Evolutionary conservation across 2,113 vertebrate species (phyloP).

Genomic region (Pseudopodoces humilis): DNA sequence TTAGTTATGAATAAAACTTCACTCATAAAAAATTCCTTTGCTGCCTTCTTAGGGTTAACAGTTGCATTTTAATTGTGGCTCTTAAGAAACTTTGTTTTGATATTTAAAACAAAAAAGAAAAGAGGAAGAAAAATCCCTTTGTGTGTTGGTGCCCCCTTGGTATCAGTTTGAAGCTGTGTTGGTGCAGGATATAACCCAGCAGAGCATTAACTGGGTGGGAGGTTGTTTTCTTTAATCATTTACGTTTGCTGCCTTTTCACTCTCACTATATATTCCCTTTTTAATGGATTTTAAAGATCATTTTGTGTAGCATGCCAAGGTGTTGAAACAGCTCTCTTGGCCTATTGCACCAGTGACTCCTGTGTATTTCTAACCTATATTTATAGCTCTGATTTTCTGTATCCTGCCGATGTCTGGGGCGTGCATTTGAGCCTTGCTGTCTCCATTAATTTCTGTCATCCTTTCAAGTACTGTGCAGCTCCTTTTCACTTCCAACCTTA

Average conservation of each 20-base stretch:
- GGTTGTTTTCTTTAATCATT: slow-evolving; percentile 4
- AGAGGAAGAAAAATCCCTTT: background rate
- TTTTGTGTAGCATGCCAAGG: background rate
- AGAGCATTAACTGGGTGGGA: background rate
- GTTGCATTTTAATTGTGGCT: background rate
- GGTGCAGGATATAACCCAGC: background rate
- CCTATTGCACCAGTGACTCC: background rate
- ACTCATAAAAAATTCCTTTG: background rate
- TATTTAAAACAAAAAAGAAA: background rate
- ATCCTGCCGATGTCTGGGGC: background rate
- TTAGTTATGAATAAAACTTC: background rate
- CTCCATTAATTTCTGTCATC: background rate
- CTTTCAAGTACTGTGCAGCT: background rate
- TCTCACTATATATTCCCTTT: background rate
- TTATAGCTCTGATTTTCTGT: slow-evolving; percentile 6
- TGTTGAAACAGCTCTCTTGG: background rate
- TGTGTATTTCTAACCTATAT: background rate
- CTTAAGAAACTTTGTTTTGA: background rate
- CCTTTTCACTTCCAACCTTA: background rate
- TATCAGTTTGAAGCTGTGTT: slow-evolving; percentile 11
- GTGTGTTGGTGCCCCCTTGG: slow-evolving; percentile 28
- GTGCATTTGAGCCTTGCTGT: background rate
- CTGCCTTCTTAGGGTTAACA: background rate
- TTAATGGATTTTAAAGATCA: slow-evolving; percentile 24
- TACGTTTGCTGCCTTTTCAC: background rate